Evolutionary conservation across 2,888 invertebrate species (phyloP), one percentile per base, ranked within the genome.

Genomic region (Ganaspis brasiliensis): DNA sequence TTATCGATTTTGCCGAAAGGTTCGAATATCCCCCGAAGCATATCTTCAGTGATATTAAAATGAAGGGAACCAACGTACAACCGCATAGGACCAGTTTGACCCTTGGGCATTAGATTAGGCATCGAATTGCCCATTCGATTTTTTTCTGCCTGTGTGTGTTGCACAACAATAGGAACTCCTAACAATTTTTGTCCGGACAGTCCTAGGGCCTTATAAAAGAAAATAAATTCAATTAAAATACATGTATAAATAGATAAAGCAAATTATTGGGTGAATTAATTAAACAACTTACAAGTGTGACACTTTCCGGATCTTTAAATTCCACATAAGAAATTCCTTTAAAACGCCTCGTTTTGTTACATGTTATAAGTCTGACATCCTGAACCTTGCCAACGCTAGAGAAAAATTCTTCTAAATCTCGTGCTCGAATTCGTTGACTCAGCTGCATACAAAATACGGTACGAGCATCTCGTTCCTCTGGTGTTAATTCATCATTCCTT

Each of bases 321-420:
- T 99, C 99, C 78, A 99, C 98, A 90, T 99, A 99, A n/a, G 99
- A 98, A 87, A 99, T 99, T 61, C 99, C 99, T 92, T 99, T 99
- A 89, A 99, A 99, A 83, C 99, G 93, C 89, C 99, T 95, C 0
- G 99, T 99, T 92, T 99, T 99, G 92, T 99, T 99, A 92, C 99
- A 99, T 75, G 98, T 98, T 77, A 99, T 99, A 85, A 99, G 95
- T 87, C 99, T 94, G 21, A 99, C 99, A 93, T 99, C 99, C 85
- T 98, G 95, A 77, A 98, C 98, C 94, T 98, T 98, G 59, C 99
- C 99, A 78, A 99, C 99, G 79, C 98, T 97, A 35, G 98, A 98
- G 92, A 99, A 99, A 92, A 99, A 99, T 92, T 99, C 99, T 92
- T 99, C 98, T 81, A 99, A 92, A 92, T 99, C 99, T 83, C 98